Base-by-base conservation (phyloP, 2,797 vertebrate species). In the Cyprinodon diabolis region DNA sequence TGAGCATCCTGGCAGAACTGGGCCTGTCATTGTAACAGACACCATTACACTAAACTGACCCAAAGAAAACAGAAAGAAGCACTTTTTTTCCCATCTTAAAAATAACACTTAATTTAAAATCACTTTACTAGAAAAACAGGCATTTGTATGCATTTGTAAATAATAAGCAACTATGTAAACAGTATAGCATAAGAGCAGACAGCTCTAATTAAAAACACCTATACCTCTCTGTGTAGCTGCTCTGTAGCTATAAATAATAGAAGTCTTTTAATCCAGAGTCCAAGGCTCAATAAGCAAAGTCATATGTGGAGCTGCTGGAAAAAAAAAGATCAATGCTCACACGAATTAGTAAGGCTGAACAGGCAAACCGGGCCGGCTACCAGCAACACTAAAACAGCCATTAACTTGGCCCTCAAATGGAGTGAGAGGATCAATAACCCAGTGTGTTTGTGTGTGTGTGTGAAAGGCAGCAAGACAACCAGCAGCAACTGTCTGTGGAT, bases 311-410 rank as follows among this genome's bases (percentile, higher is more conserved):
- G 75, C 85, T 86, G 77, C 84, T 87, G 86, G 83, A 86, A 90
- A 90, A 65, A 58, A 89, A 67, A 84, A 63, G 77, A 92, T 92
- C 91, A 71, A 92, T 93, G 86, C 66, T 35, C 48, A 78, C 83
- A 86, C 80, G 81, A 81, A 84, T 86, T 75, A 78, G 79, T 84
- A 81, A 55, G 86, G 72, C 82, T 80, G 79, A 83, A 86, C 72
- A 82, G 75, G 85, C 78, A 85, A 76, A 80, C 57, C 79, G 74
- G 86, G 81, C 57, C 79, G 74, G 86, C 85, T 83, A 87, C 71
- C 85, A 85, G 85, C 76, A 74, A 76, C 75, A 75, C 83, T 80
- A 80, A 89, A 90, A 89, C 71, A 92, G 78, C 78, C 78, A 92
- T 91, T 86, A 91, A 89, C 85, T 77, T 69, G 69, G 72, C 66